Percentiles rank a stretch among this genome's conserved stretches.
These are phyloP conservation scores for Tor tambroides DNA, from an alignment of 2,113 vertebrate species.

Conservation along the genomic window DNA sequence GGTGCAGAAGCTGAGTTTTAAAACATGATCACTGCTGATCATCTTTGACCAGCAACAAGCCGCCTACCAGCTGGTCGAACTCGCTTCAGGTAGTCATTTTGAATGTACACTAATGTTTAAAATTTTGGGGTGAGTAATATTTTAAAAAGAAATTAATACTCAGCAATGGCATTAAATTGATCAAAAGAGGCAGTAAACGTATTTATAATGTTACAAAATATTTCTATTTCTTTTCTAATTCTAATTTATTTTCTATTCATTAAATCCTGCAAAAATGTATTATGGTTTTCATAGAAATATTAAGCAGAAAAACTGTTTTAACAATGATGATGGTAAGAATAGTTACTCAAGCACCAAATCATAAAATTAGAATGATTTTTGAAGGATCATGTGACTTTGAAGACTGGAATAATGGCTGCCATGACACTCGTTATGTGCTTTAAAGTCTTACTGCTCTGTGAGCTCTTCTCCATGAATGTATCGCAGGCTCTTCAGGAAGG, in stretches of 20 bases:
- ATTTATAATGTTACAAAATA: not conserved
- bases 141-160: too few relatives aligned
- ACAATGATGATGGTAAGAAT: too few relatives aligned
- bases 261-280: not conserved
- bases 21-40: not conserved
- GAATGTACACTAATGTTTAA: too few relatives aligned
- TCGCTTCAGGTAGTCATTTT: not conserved
- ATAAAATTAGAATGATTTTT: not conserved
- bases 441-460: slow-evolving; percentile 83
- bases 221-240: not conserved
- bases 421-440: not conserved
- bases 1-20: not conserved
- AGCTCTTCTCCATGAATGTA: slow-evolving; percentile 92
- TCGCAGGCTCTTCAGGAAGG: slow-evolving; percentile 93
- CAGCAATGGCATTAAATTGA: too few relatives aligned
- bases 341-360: not conserved
- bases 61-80: not conserved
- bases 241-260: too few relatives aligned
- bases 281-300: too few relatives aligned
- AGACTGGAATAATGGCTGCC: not conserved
- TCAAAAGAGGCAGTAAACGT: not conserved
- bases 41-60: not conserved
- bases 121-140: too few relatives aligned
- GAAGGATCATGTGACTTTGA: not conserved
- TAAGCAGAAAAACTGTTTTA: too few relatives aligned